A percentile compares a stretch with the other conserved stretches of the same genome.
Conservation (phyloP, 1,140 invertebrate genomes). For the Bombus soroeensis region DNA sequence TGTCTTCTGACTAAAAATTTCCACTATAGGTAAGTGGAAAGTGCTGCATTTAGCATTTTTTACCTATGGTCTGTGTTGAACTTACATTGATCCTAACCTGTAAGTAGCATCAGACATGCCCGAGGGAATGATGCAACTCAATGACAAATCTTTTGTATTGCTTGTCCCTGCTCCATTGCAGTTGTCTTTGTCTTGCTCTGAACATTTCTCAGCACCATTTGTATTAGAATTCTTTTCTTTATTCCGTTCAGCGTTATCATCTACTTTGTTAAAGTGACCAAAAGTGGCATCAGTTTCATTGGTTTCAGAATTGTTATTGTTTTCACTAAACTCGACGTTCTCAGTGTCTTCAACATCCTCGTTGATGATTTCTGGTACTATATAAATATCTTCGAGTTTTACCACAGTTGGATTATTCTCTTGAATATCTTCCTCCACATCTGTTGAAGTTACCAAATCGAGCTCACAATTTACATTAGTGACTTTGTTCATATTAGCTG, state of each 20-base stretch:
- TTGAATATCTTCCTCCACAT: conserved; percentile 55
- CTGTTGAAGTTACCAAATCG: conserved; percentile 54
- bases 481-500: conserved; percentile 76
- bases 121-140: conserved; percentile 75
- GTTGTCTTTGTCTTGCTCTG: background rate
- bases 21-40: conserved; percentile 15
- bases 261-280: conserved; percentile 25
- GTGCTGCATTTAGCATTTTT: conserved; percentile 16
- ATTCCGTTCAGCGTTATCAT: background rate
- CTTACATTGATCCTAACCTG: conserved; percentile 81
- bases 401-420: conserved; percentile 61
- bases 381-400: conserved; percentile 74
- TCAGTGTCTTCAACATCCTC: background rate
- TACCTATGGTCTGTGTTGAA: conserved; percentile 70
- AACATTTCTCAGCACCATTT: background rate
- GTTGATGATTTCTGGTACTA: conserved; percentile 62
- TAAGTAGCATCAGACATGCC: conserved; percentile 66
- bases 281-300: background rate
- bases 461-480: conserved; percentile 52
- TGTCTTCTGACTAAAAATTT: conserved; percentile 38
- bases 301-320: background rate
- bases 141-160: conserved; percentile 72
- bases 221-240: background rate
- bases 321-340: conserved; percentile 5
- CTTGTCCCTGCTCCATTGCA: conserved; percentile 54